Conservation (phyloP, 2,888 invertebrate species). For the Anodontia alba region DNA sequence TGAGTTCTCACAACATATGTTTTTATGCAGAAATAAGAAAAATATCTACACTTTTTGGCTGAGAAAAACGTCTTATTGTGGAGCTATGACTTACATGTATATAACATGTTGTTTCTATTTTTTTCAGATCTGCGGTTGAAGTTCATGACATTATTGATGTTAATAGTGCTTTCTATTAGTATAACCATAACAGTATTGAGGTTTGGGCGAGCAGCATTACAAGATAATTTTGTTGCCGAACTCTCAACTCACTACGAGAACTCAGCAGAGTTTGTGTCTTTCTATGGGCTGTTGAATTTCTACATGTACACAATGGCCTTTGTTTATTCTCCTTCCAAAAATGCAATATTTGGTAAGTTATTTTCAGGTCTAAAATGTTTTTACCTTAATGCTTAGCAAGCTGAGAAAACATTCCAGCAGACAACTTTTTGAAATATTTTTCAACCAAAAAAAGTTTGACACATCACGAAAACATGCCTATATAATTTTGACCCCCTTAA, state of each 20-base stretch:
- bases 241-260: constrained; percentile 94
- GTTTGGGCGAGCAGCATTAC: constrained; percentile 95
- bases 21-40: too few species aligned
- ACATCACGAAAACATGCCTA: too few species aligned
- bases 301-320: constrained; percentile 97
- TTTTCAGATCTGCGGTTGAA: constrained; percentile 94
- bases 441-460: too few species aligned
- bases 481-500: too few species aligned
- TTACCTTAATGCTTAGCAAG: too few species aligned
- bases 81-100: too few species aligned
- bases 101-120: too few species aligned
- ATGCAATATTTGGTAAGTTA: constrained; percentile 92
- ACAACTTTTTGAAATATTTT: too few species aligned
- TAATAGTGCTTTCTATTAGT: constrained; percentile 91
- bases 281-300: constrained; percentile 96
- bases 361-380: background rate
- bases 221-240: constrained; percentile 97
- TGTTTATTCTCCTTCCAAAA: constrained; percentile 94
- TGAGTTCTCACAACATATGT: too few species aligned
- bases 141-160: constrained; percentile 94
- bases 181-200: constrained; percentile 91
- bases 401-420: too few species aligned
- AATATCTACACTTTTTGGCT: too few species aligned
- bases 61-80: too few species aligned
- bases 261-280: constrained; percentile 97